Evolutionary conservation across 1,140 invertebrate genomes (phyloP).

Genomic region (Cyclargus thomasi): DNA sequence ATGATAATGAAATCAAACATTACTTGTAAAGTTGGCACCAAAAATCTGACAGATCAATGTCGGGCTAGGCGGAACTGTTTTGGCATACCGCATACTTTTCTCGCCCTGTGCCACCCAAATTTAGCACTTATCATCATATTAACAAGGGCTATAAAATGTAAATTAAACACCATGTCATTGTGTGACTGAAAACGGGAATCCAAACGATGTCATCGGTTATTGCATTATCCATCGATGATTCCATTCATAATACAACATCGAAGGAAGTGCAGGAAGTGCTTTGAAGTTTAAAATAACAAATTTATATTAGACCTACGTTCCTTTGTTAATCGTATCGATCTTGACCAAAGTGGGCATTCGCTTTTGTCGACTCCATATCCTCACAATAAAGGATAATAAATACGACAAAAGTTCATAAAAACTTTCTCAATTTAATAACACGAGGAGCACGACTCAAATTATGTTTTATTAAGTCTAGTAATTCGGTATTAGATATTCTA

Average conservation of each 20-base stretch:
- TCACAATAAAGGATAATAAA: not conserved
- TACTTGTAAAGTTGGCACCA: conserved; percentile 15
- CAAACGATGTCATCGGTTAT: not conserved
- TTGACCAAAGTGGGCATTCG: too few species aligned
- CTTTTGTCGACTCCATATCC: not conserved
- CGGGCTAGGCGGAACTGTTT: conserved; percentile 47
- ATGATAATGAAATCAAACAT: conserved; percentile 18
- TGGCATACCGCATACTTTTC: conserved; percentile 21
- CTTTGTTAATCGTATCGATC: too few species aligned
- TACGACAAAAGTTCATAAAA: not conserved
- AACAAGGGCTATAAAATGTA: not conserved
- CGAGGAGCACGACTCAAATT: not conserved
- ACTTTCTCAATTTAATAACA: not conserved
- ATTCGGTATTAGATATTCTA: not conserved
- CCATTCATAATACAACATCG: too few species aligned
- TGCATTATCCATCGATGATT: not conserved
- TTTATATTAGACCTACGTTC: too few species aligned
- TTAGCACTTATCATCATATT: not conserved
- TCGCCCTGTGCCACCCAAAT: not conserved
- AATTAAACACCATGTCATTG: conserved; percentile 14
- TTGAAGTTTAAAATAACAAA: too few species aligned
- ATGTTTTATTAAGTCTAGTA: conserved; percentile 7
- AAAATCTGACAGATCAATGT: conserved; percentile 48
- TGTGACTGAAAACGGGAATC: conserved; percentile 8
- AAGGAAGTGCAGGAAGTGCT: too few species aligned